These are phyloP conservation scores for honey bee (Apis mellifera) DNA, from an alignment of 1,140 invertebrate genomes.

Conservation along the genomic window DNA sequence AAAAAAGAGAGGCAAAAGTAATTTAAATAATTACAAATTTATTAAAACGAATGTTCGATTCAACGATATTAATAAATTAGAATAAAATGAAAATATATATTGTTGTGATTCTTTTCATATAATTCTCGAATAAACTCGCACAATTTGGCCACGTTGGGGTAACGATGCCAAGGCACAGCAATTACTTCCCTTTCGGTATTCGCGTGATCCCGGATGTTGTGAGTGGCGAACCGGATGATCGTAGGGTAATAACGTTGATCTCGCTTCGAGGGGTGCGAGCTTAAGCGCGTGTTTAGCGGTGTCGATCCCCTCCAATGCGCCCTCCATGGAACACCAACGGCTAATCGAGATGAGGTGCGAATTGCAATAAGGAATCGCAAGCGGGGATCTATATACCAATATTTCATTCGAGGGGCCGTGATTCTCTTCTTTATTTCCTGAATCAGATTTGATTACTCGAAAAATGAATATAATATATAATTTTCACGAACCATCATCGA, in stretches of 20 bases:
- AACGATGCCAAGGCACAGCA: constrained; percentile 8
- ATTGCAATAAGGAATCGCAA: too few species aligned
- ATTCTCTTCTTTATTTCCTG: too few species aligned
- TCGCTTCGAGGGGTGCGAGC: constrained; percentile 51
- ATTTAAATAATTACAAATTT: too few species aligned
- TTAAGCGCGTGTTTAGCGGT: constrained; percentile 73
- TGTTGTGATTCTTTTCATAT: neutral
- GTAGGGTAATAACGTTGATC: constrained; percentile 64
- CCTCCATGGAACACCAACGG: constrained; percentile 64
- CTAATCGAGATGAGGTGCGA: constrained; percentile 47
- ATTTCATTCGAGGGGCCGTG: too few species aligned
- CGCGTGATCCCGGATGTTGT: constrained; percentile 41
- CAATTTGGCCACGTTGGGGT: neutral
- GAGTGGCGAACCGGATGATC: constrained; percentile 54
- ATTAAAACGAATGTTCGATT: too few species aligned
- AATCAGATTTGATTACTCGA: too few species aligned
- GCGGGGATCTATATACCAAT: too few species aligned
- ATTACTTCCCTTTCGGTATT: constrained; percentile 49
- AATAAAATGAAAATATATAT: too few species aligned
- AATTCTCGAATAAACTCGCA: constrained; percentile 35
- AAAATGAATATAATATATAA: too few species aligned
- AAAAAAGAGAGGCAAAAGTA: too few species aligned
- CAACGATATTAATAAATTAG: too few species aligned
- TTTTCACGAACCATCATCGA: too few species aligned
- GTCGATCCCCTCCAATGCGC: constrained; percentile 62